phyloP scores from a whole-genome alignment of 2,113 vertebrate genomes.

The Pholis gunnellus region DNA sequence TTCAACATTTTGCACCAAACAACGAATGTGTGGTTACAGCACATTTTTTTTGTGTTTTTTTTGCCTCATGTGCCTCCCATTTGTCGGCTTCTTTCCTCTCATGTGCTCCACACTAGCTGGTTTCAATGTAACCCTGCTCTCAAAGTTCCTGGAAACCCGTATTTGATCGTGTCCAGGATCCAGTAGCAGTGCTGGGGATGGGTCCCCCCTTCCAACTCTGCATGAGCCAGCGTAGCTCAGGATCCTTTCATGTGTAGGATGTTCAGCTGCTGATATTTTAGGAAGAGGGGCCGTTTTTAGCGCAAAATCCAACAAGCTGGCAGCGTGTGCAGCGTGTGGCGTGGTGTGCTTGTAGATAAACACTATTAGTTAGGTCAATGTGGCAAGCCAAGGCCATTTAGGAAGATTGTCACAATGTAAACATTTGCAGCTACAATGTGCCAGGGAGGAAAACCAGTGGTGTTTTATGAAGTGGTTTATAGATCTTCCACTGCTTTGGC shows the following conservation, averaged over 20 bases:
- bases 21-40: conserved; percentile 66
- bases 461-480: conserved; percentile 78
- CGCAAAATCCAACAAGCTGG: conserved; percentile 50
- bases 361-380: conserved; percentile 74
- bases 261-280: conserved; percentile 64
- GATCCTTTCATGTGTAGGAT: conserved; percentile 66
- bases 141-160: conserved; percentile 64
- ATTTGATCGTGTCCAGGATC: conserved; percentile 61
- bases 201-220: conserved; percentile 62
- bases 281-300: conserved; percentile 53
- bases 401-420: conserved; percentile 70
- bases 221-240: conserved; percentile 39
- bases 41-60: conserved; percentile 55
- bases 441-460: conserved; percentile 71
- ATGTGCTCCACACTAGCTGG: conserved; percentile 59
- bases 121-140: conserved; percentile 64
- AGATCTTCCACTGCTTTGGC: conserved; percentile 70
- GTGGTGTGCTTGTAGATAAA: conserved; percentile 76
- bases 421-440: conserved; percentile 57
- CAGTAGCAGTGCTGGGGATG: conserved; percentile 63
- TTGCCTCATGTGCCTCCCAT: conserved; percentile 68
- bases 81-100: conserved; percentile 53
- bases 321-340: conserved; percentile 55
- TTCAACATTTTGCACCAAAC: conserved; percentile 69
- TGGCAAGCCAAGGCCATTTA: conserved; percentile 70